Base-by-base conservation (phyloP, 2,888 invertebrate species). In the Drosophila putrida region DNA sequence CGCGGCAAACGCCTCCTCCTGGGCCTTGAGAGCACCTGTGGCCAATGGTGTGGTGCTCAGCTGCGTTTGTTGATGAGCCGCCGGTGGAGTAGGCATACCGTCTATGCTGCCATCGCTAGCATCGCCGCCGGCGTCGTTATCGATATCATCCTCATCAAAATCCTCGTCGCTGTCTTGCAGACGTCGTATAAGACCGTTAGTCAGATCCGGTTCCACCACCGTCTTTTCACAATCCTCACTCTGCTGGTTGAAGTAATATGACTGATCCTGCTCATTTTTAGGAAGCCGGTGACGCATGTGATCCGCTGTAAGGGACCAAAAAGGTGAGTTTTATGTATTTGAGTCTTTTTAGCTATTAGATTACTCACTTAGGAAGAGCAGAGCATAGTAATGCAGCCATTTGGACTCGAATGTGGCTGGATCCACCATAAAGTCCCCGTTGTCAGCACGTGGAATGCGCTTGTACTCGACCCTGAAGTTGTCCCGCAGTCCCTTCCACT, bases 381-480 rank as follows among this genome's bases (percentile, higher is more conserved):
- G 72, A 10, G 92, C 90, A 70, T 92, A 91, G 68, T 92, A 93
- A 69, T 93, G 92, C 58, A 91, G 88, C 93, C 93, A 93, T 70
- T 93, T 93, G 33, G 93, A 92, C 75, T 93, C 92, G 54, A 92
- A 91, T 38, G 90, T 90, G 15, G 91, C 90, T 6, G 93, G 92
- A 59, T 91, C 90, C 35, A 92, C 89, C 57, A 92, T 63, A 75
- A 92, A 90, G 25, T 92, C 92, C 8, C 92, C 93, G 61, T 90
- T 88, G 59, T 92, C 92, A 4, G 89, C 87, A 6, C 91, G 87
- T 51, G 92, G 92, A 80, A 93, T 93, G 47, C 92, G 90, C 71
- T 93, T 93, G 67, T 92, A 92, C 82, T 93, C 92, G 3, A 92
- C 92, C 38, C 92, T 90, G 83, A 93, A 93, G 84, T 92, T 93